Base-by-base conservation (phyloP, 2,797 vertebrate genomes). In the Xenentodon cancila region DNA sequence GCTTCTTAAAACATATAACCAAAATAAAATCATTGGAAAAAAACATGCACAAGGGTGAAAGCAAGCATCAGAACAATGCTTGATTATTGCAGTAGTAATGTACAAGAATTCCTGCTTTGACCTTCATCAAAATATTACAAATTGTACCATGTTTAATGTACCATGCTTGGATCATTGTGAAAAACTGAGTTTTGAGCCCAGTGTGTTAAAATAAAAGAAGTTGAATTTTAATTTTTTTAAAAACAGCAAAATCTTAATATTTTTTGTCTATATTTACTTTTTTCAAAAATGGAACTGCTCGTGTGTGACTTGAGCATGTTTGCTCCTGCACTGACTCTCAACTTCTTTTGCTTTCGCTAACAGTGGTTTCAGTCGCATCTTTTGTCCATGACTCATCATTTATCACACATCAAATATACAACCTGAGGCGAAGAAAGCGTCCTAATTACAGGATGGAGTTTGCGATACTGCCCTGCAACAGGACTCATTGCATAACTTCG, bases 401-500 rank as follows among this genome's bases (percentile, higher is more conserved):
- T 66, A 64, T 84, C 2, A 2, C 22, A 20, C 68, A 59, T 84
- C 21, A 71, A 73, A 84, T 49, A 64, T 64, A 27, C 60, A 64
- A 68, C 88, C 81, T 1, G 11, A 66, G 86, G 89, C 64, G 56
- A 52, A 65, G 59, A 85, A 86, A 90, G 71, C 42, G 21, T 71
- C 68, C 45, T 66, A 55, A 76, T 73, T 73, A 30, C 15, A 47
- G 20, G 58, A 58, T 77, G 47, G 49, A 27, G 19, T 80, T 71
- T 82, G 73, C 82, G 78, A 84, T 81, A 70, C 75, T 77, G 64
- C 71, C 84, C 80, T 71, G 74, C 62, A 74, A 85, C 73, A 62
- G 50, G 45, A 72, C 73, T 60, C 57, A 69, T 75, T 72, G 32
- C 59, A 77, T 71, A 84, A 85, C 43, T 65, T 73, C 67, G 61